Percentiles rank a stretch among this genome's conserved stretches.
These are phyloP conservation scores for Drepana falcataria DNA, from an alignment of 2,888 invertebrate genomes.

Conservation along the genomic window DNA sequence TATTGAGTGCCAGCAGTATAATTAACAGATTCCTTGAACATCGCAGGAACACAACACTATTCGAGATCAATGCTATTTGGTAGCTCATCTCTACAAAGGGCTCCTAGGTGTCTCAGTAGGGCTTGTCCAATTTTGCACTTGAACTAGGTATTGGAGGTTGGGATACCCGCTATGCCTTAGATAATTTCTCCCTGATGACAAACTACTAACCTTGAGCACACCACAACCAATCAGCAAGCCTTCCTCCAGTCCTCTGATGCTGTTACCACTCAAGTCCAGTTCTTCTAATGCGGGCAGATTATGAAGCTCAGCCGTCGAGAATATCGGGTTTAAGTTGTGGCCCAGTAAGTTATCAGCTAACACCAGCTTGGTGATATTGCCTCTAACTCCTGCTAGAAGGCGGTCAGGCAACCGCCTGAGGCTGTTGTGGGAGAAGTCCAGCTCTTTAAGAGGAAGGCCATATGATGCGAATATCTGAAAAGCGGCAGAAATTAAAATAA, in stretches of 20 bases:
- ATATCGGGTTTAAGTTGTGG: conserved; percentile 93
- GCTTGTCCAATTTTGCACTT: no score
- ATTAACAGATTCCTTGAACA: no score
- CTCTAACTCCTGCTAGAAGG: conserved; percentile 81
- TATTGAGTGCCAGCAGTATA: no score
- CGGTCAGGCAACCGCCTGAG: conserved; percentile 88
- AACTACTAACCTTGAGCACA: conserved; percentile 80
- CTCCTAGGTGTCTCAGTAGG: no score
- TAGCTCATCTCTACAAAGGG: no score
- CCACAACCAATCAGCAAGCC: conserved; percentile 91
- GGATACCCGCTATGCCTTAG: no score
- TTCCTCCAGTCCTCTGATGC: conserved; percentile 89
- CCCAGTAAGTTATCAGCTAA: conserved; percentile 91
- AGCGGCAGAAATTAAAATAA: conserved; percentile 1
- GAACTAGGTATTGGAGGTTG: no score
- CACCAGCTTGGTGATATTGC: conserved; percentile 83
- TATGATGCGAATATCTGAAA: conserved; percentile 83
- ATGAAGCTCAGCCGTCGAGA: conserved; percentile 91
- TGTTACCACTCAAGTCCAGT: conserved; percentile 89
- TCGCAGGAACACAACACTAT: no score
- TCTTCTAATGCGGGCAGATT: conserved; percentile 84
- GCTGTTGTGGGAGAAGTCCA: conserved; percentile 91
- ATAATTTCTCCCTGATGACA: no score
- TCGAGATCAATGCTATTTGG: no score
- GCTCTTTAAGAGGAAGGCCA: conserved; percentile 84